A percentile compares a stretch with the other conserved stretches of the same genome.
Evolutionary conservation across 2,797 vertebrate genomes (phyloP).

Genomic region (Neomorphus geoffroyi): DNA sequence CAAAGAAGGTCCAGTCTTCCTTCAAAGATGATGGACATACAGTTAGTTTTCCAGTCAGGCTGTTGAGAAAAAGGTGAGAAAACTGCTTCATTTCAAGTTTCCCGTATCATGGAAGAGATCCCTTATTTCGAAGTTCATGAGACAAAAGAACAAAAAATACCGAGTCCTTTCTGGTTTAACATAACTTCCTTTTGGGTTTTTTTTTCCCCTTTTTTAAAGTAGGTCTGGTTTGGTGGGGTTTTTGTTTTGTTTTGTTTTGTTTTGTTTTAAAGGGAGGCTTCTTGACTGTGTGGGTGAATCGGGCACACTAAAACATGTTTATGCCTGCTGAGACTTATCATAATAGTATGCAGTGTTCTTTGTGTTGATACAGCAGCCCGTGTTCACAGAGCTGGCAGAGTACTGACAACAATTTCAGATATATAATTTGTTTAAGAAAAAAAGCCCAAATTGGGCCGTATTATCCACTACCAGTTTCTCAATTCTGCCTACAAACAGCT

Average conservation of each 20-base stretch:
- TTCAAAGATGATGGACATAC: background rate
- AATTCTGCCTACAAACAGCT: background rate
- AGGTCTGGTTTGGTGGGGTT: no score
- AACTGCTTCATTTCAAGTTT: background rate
- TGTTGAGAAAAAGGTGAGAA: background rate
- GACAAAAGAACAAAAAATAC: background rate
- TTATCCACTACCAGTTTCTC: background rate
- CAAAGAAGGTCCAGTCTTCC: background rate
- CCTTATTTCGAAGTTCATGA: background rate
- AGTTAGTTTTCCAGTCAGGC: background rate
- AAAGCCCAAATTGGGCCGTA: background rate
- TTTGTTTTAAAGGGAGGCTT: background rate
- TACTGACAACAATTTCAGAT: background rate
- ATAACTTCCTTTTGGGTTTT: background rate
- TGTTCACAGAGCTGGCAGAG: background rate
- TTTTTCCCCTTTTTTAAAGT: background rate
- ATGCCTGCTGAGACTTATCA: background rate
- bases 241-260: no score
- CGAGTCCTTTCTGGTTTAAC: background rate
- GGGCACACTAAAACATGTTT: background rate
- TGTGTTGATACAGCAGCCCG: background rate
- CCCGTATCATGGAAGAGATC: background rate
- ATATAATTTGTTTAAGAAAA: background rate
- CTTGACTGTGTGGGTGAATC: background rate
- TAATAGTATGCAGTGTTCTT: background rate